Conservation (phyloP, 1,140 invertebrate genomes). For the Drosophila nasuta region DNA sequence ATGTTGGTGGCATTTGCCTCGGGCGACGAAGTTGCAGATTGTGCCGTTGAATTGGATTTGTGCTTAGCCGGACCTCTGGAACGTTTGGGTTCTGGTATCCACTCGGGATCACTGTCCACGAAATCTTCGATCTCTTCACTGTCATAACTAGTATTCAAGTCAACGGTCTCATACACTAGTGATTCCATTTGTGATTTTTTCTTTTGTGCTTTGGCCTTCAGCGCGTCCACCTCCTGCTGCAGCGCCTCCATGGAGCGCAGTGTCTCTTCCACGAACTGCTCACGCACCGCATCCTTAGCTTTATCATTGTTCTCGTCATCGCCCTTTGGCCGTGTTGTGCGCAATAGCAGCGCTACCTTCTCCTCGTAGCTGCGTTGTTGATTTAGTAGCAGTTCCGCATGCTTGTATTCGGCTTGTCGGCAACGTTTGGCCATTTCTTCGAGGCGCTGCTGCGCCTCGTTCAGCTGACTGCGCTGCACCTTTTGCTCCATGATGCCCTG, state of each 20-base stretch:
- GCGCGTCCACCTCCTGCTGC: conserved; percentile 78
- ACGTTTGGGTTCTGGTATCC: conserved; percentile 79
- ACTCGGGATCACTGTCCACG: conserved; percentile 88
- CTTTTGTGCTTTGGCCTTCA: background rate
- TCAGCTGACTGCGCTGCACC: conserved; percentile 39
- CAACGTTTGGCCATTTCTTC: conserved; percentile 46
- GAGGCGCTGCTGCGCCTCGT: conserved; percentile 42
- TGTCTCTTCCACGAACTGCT: conserved; percentile 85
- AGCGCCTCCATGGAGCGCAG: conserved; percentile 78
- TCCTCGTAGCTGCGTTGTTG: conserved; percentile 85
- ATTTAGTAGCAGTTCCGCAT: conserved; percentile 69
- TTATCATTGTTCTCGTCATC: background rate
- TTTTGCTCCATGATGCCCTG: conserved; percentile 55
- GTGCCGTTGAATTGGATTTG: too few relatives aligned
- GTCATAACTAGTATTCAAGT: conserved; percentile 79
- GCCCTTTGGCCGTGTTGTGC: conserved; percentile 42
- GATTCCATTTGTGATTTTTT: background rate
- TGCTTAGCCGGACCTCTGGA: background rate
- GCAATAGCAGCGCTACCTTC: conserved; percentile 83
- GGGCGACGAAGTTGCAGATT: background rate
- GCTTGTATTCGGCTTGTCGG: conserved; percentile 50
- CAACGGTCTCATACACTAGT: conserved; percentile 11
- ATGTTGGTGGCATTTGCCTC: background rate
- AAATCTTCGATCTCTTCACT: too few relatives aligned
- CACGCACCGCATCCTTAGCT: conserved; percentile 31